A percentile compares a stretch with the other conserved stretches of the same genome.
Conservation (phyloP, 2,888 invertebrate genomes). For the Ligdia adustata region DNA sequence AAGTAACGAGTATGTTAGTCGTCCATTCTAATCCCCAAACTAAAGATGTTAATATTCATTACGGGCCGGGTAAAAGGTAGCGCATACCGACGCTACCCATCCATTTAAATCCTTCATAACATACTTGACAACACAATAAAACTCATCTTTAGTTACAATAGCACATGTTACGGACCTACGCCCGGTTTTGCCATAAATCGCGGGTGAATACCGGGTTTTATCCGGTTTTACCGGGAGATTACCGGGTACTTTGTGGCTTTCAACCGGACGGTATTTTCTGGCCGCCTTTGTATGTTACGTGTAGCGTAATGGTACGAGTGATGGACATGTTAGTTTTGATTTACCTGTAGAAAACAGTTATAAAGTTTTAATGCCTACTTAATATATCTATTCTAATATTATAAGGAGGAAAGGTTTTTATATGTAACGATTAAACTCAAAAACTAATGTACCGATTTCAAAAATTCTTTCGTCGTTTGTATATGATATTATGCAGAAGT, state of each 20-base stretch:
- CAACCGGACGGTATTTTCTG: slow-evolving; percentile 63
- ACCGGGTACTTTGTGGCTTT: slow-evolving; percentile 67
- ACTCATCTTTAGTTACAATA: slow-evolving; percentile 16
- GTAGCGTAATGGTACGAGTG: neutral
- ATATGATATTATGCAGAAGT: too few species aligned
- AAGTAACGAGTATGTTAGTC: too few species aligned
- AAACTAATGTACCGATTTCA: too few species aligned
- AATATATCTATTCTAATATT: too few species aligned
- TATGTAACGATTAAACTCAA: too few species aligned
- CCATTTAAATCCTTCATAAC: slow-evolving; percentile 5
- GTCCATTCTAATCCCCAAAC: too few species aligned
- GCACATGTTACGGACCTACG: slow-evolving; percentile 21
- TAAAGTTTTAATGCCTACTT: too few species aligned
- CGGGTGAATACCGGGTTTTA: slow-evolving; percentile 40
- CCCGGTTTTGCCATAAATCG: too few species aligned
- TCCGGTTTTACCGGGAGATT: slow-evolving; percentile 57
- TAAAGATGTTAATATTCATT: too few species aligned
- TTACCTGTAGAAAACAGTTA: too few species aligned
- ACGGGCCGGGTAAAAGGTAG: neutral
- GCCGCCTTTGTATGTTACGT: slow-evolving; percentile 19
- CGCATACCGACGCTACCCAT: neutral
- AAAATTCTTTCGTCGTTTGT: too few species aligned
- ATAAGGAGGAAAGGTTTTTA: too few species aligned
- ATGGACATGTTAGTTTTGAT: slow-evolving; percentile 1
- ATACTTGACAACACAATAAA: slow-evolving; percentile 8